Percentiles rank a stretch among this genome's conserved stretches.
Conservation (phyloP, 2,797 vertebrate genomes). For the Nothura maculosa region DNA sequence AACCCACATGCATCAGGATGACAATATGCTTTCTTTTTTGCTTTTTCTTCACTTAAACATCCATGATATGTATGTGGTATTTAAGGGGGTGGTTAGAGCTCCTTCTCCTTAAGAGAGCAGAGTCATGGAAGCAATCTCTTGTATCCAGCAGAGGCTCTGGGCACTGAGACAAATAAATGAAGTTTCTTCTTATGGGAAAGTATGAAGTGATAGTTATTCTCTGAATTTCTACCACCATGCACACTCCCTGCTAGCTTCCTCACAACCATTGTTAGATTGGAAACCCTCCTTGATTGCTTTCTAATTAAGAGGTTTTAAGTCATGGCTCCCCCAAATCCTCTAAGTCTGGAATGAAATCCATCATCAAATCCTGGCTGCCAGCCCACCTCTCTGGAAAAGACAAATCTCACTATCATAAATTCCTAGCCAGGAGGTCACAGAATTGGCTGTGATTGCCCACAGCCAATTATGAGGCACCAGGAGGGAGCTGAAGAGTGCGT, state of each 20-base stretch:
- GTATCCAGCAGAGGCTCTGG: background rate
- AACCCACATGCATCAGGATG: background rate
- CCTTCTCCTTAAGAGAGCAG: background rate
- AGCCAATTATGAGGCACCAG: background rate
- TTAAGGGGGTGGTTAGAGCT: background rate
- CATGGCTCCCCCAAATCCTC: background rate
- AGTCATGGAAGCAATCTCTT: background rate
- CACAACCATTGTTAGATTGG: conserved; percentile 9
- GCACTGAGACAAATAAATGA: background rate
- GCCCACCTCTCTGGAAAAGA: background rate
- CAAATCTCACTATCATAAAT: background rate
- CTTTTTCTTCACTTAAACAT: background rate
- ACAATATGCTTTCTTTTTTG: background rate
- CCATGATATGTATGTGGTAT: background rate
- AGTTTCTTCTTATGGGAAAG: background rate
- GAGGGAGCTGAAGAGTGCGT: background rate
- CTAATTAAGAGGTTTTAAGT: conserved; percentile 49
- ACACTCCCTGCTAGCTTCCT: background rate
- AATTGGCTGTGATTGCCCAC: conserved; percentile 10
- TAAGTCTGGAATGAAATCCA: background rate
- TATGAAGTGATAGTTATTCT: background rate
- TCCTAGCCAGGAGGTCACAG: background rate
- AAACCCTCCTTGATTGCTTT: conserved; percentile 18
- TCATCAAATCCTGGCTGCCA: background rate
- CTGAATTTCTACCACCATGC: background rate